Conservation (phyloP, 2,797 vertebrate genomes). For the Vipera ursinii region DNA sequence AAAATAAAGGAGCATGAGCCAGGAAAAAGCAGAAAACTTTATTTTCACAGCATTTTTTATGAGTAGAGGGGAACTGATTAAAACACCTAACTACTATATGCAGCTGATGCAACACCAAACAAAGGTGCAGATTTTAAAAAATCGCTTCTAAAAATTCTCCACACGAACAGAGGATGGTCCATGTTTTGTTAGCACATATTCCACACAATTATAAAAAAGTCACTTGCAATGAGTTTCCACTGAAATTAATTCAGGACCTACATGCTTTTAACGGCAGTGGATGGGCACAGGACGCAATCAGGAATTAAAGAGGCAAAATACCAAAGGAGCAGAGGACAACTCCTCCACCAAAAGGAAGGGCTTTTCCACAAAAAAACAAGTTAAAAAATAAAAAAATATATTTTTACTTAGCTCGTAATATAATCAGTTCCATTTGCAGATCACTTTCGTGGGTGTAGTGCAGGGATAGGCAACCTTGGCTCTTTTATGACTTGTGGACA, state of each 20-base stretch:
- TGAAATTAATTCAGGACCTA: background rate
- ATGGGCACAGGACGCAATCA: background rate
- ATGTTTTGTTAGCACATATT: background rate
- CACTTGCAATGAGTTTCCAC: background rate
- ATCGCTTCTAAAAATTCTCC: background rate
- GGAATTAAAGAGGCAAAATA: background rate
- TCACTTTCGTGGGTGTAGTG: background rate
- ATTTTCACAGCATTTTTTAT: slow-evolving; percentile 6
- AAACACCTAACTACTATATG: background rate
- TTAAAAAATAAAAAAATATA: background rate
- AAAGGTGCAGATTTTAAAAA: background rate
- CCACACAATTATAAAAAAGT: background rate
- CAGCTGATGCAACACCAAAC: background rate
- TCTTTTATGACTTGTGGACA: background rate
- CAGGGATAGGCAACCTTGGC: background rate
- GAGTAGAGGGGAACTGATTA: background rate
- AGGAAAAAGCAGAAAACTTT: slow-evolving; percentile 22
- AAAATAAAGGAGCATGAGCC: background rate
- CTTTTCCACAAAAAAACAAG: background rate
- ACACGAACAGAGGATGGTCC: background rate
- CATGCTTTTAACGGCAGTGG: background rate
- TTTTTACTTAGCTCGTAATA: background rate
- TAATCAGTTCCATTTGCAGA: background rate
- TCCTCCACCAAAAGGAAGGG: background rate
- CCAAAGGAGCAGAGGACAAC: background rate